phyloP scores from a whole-genome alignment of 2,888 invertebrate species.

The Stramonita haemastoma region DNA sequence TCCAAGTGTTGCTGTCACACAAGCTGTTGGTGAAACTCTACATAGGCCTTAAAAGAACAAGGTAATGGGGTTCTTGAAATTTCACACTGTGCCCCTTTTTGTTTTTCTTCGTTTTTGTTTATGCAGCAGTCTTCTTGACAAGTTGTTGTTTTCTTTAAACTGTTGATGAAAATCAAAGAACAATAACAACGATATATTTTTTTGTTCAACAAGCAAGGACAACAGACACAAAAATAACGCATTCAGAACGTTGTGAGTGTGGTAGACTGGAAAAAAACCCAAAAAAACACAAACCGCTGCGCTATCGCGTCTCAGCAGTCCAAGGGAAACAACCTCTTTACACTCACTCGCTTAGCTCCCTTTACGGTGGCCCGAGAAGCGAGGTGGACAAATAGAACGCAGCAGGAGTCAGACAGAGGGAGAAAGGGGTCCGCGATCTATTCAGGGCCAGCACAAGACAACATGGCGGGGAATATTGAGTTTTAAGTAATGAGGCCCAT shows the following conservation, averaged over 20 bases:
- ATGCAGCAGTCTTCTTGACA: not conserved
- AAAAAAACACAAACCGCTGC: conserved; percentile 9
- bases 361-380: conserved; percentile 9
- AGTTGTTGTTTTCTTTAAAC: no score
- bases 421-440: conserved; percentile 23
- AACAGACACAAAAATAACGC: not conserved
- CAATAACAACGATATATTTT: no score
- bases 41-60: no score
- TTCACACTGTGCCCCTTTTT: no score
- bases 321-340: conserved; percentile 24
- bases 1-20: no score
- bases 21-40: no score
- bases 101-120: not conserved
- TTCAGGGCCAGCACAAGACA: conserved; percentile 34
- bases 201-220: not conserved
- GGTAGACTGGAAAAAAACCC: not conserved
- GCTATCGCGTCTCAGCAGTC: not conserved
- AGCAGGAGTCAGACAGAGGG: conserved; percentile 23
- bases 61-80: no score
- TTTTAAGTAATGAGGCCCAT: conserved; percentile 46
- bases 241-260: not conserved
- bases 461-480: conserved; percentile 41
- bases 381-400: conserved; percentile 32
- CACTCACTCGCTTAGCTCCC: conserved; percentile 36
- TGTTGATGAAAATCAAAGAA: no score